These are phyloP conservation scores for Zelleria hepariella DNA, from an alignment of 2,888 invertebrate genomes.

Conservation along the genomic window DNA sequence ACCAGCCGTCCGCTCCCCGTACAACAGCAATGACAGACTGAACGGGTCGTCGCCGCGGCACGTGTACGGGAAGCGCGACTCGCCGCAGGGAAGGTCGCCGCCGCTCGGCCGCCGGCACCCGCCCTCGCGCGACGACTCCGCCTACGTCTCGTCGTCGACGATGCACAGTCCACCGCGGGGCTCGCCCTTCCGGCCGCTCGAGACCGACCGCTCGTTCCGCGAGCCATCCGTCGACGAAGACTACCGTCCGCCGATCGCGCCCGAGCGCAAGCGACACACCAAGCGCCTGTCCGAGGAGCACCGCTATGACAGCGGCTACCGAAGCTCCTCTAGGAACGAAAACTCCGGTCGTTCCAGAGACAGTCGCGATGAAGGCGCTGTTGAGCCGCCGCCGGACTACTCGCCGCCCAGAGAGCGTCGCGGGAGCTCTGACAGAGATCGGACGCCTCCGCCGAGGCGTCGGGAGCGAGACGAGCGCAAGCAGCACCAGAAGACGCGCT, in stretches of 20 bases:
- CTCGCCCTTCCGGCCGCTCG: constrained; percentile 62
- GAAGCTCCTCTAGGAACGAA: constrained; percentile 70
- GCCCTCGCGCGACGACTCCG: constrained; percentile 70
- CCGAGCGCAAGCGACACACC: constrained; percentile 75
- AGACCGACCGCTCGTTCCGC: constrained; percentile 56
- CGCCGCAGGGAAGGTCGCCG: constrained; percentile 54
- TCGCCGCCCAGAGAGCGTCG: constrained; percentile 73
- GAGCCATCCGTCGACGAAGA: constrained; percentile 67
- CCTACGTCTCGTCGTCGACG: constrained; percentile 70
- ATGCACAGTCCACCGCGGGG: constrained; percentile 71
- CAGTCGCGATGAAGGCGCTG: constrained; percentile 61
- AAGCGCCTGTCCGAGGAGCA: constrained; percentile 67
- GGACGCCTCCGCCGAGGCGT: constrained; percentile 59
- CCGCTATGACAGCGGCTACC: constrained; percentile 71
- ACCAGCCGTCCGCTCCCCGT: constrained; percentile 53
- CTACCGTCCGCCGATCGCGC: constrained; percentile 74
- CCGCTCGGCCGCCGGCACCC: constrained; percentile 59
- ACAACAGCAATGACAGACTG: constrained; percentile 50
- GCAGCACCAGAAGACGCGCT: constrained; percentile 80
- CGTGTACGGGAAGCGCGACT: constrained; percentile 57
- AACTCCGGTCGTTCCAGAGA: constrained; percentile 63
- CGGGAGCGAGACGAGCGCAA: constrained; percentile 67
- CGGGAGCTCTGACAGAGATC: constrained; percentile 53
- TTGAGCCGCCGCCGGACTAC: constrained; percentile 80
- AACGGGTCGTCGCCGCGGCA: constrained; percentile 55